Conservation (phyloP, 2,113 vertebrate genomes). For the Mirza zaza region DNA sequence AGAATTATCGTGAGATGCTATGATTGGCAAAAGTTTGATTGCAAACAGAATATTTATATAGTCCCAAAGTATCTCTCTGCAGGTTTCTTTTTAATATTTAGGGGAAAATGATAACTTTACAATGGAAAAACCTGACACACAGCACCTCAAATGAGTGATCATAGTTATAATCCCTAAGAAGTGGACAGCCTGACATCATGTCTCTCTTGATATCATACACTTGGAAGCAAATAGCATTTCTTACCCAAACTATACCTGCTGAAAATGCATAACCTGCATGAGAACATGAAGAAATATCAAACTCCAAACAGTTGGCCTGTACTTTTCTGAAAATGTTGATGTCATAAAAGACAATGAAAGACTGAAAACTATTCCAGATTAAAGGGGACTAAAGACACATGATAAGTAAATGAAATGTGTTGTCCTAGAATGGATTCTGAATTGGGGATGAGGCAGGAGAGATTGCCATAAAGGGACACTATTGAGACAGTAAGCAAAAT, state of each 20-base stretch:
- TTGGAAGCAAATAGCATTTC: neutral
- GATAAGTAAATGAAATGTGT: neutral
- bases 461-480: neutral
- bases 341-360: neutral
- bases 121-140: neutral
- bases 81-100: neutral
- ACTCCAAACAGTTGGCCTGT: neutral
- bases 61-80: neutral
- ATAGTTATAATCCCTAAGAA: neutral
- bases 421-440: neutral
- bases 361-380: neutral
- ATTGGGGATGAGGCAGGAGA: neutral
- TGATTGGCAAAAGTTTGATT: neutral
- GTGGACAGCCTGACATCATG: neutral
- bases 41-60: neutral
- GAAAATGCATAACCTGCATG: neutral
- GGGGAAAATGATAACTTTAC: neutral
- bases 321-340: neutral
- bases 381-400: neutral
- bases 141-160: neutral
- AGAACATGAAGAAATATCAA: neutral
- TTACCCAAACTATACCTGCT: neutral
- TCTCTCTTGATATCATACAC: neutral
- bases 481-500: neutral
- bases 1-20: neutral